Percentiles rank a stretch among this genome's conserved stretches.
Evolutionary conservation across 2,797 vertebrate species (phyloP).

Genomic region (Sardinella longiceps): DNA sequence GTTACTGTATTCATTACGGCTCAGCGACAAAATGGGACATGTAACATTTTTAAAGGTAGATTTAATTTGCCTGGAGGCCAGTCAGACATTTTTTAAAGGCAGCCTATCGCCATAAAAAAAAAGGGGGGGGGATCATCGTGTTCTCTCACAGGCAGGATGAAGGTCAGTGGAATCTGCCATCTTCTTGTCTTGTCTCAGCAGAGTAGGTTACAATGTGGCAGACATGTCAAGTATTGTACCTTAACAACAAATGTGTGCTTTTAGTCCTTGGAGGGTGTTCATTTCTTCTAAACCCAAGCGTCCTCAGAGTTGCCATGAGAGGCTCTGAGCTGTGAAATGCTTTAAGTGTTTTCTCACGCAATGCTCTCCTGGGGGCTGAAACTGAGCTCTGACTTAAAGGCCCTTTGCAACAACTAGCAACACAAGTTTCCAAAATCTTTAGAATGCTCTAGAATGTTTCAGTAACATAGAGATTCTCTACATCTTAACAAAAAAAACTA

Average conservation of each 20-base stretch:
- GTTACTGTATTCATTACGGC: background rate
- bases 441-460: background rate
- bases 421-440: background rate
- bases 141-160: background rate
- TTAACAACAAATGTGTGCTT: background rate
- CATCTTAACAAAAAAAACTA: background rate
- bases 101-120: background rate
- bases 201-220: background rate
- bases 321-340: background rate
- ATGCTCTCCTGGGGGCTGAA: background rate
- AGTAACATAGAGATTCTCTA: background rate
- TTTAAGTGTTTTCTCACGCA: constrained; percentile 16
- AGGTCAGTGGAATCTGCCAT: constrained; percentile 3
- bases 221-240: constrained; percentile 8
- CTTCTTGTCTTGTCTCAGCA: background rate
- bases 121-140: background rate
- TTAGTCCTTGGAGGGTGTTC: background rate
- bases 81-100: background rate
- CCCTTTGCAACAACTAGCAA: background rate
- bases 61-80: background rate
- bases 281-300: background rate
- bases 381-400: background rate
- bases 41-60: constrained; percentile 17
- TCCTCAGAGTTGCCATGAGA: background rate
- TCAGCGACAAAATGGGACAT: background rate